A percentile compares a stretch with the other conserved stretches of the same genome.
Evolutionary conservation across 2,113 vertebrate species (phyloP).

Genomic region (Pithys albifrons): DNA sequence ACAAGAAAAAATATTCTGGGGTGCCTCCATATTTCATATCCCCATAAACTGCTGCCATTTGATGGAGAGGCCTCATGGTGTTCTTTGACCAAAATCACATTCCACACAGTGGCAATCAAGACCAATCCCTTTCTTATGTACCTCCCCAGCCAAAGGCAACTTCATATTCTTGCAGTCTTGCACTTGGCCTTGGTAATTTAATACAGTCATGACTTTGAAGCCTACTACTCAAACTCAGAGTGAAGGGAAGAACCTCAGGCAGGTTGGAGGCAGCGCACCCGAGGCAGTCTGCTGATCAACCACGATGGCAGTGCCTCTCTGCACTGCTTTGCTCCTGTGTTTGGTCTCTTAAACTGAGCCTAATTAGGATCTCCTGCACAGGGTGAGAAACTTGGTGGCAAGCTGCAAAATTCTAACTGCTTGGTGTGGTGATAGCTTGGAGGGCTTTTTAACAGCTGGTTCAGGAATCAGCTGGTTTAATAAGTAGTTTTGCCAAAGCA

Average conservation of each 20-base stretch:
- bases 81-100: neutral
- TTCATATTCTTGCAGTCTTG: neutral
- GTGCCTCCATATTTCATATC: neutral
- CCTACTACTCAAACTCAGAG: neutral
- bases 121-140: neutral
- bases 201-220: neutral
- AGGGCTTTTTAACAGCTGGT: conserved; percentile 26
- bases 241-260: neutral
- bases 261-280: fast-evolving
- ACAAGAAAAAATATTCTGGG: neutral
- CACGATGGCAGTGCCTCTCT: fast-evolving
- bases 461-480: neutral
- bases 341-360: neutral
- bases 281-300: neutral
- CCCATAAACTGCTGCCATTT: neutral
- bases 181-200: neutral
- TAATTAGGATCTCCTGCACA: neutral
- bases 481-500: neutral
- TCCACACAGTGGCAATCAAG: neutral
- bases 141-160: neutral
- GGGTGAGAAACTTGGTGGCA: neutral
- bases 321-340: neutral
- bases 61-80: neutral
- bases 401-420: neutral
- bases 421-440: neutral